phyloP scores from a whole-genome alignment of 2,113 vertebrate species.

The Varanus komodoensis region DNA sequence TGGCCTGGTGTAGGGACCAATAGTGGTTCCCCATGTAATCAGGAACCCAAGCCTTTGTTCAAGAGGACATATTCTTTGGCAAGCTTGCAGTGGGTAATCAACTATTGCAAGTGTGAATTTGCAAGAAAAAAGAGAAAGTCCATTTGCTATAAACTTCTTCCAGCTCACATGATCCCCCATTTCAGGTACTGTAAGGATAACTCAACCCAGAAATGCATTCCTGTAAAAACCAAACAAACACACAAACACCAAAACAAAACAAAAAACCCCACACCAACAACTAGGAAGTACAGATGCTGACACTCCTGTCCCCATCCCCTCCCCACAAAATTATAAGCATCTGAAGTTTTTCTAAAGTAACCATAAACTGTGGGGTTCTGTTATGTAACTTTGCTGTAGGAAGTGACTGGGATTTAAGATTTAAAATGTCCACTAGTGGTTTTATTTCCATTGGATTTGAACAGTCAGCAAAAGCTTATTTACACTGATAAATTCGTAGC shows the following conservation, averaged over 20 bases:
- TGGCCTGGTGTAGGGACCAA: no score
- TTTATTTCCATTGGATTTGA: background rate
- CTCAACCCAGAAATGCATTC: no score
- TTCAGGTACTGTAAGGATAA: background rate
- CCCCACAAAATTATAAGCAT: background rate
- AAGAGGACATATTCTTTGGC: background rate
- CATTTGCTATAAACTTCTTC: background rate
- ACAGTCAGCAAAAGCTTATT: slow-evolving; percentile 23
- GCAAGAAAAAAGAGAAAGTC: background rate
- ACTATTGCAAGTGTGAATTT: background rate
- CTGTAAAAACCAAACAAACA: no score
- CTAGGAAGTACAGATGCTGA: background rate
- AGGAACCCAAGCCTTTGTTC: background rate
- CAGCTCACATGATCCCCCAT: background rate
- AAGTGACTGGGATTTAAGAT: background rate
- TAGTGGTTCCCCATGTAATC: no score
- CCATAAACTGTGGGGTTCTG: background rate
- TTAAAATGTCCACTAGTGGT: slow-evolving; percentile 35
- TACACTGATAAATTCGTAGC: slow-evolving; percentile 40
- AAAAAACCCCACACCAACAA: background rate
- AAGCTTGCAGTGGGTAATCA: background rate
- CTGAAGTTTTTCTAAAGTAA: slow-evolving; percentile 10
- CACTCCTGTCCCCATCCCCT: background rate
- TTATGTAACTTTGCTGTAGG: slow-evolving; percentile 12
- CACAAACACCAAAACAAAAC: background rate